These are phyloP conservation scores for Agonopterix alstromeriana DNA, from an alignment of 2,888 invertebrate species.

Conservation along the genomic window DNA sequence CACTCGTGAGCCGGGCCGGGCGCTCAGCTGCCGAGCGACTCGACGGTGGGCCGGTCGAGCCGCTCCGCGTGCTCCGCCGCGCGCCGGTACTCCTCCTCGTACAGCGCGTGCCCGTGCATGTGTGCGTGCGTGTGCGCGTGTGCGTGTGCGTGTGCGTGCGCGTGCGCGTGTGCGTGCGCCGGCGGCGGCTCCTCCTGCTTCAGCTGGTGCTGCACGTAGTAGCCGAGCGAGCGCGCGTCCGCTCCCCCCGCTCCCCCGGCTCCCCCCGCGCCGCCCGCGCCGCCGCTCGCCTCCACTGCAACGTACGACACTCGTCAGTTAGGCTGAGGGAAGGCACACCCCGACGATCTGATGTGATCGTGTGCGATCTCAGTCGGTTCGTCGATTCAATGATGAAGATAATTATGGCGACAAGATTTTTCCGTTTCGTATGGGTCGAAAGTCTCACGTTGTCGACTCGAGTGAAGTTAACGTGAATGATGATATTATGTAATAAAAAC, in stretches of 20 bases:
- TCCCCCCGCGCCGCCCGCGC: not conserved
- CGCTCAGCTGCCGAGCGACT: conserved; percentile 69
- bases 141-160: conserved; percentile 24
- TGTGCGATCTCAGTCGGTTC: no score
- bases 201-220: conserved; percentile 50
- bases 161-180: conserved; percentile 40
- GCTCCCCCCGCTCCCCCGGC: conserved; percentile 25
- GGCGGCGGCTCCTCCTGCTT: conserved; percentile 57
- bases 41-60: conserved; percentile 71
- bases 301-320: no score
- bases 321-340: no score
- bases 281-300: not conserved
- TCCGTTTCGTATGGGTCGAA: no score
- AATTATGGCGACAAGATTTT: no score
- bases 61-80: conserved; percentile 21
- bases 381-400: no score
- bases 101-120: conserved; percentile 25
- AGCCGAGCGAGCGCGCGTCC: conserved; percentile 41
- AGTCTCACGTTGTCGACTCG: no score
- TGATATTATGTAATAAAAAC: no score
- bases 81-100: conserved; percentile 46
- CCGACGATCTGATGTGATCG: no score
- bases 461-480: no score
- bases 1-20: not conserved
- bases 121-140: conserved; percentile 33